A percentile compares a stretch with the other conserved stretches of the same genome.
These are phyloP conservation scores for Plagiodera versicolora DNA, from an alignment of 2,888 invertebrate species.

Conservation along the genomic window DNA sequence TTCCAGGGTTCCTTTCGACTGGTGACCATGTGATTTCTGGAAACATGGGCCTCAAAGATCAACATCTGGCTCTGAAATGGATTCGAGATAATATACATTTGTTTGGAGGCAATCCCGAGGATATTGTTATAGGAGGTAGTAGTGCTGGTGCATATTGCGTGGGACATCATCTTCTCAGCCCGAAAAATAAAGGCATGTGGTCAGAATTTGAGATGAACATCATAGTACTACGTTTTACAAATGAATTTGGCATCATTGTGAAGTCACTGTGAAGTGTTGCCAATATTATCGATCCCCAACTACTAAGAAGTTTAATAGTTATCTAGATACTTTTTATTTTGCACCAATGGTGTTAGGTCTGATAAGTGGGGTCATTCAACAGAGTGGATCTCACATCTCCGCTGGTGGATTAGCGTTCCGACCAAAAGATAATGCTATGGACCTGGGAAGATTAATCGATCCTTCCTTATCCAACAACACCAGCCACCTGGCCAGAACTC, in stretches of 20 bases:
- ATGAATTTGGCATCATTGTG: no score
- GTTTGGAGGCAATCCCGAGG: conserved; percentile 5
- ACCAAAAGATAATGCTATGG: conserved; percentile 6
- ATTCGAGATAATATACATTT: conserved; percentile 8
- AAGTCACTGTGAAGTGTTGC: no score
- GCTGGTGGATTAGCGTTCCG: background rate
- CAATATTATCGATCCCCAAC: no score
- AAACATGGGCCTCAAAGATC: conserved; percentile 15
- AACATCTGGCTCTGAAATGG: conserved; percentile 14
- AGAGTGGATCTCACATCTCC: conserved; percentile 3
- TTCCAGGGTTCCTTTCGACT: background rate
- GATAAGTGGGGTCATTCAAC: conserved; percentile 1
- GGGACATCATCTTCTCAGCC: conserved; percentile 3
- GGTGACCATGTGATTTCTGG: conserved; percentile 3
- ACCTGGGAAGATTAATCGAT: conserved; percentile 15
- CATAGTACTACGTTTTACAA: no score
- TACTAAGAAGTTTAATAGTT: no score
- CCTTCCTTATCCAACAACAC: background rate
- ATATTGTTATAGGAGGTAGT: conserved; percentile 8
- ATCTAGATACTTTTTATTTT: no score
- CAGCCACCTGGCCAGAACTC: background rate
- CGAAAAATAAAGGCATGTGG: background rate
- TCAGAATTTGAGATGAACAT: background rate
- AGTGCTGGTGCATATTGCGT: conserved; percentile 3
- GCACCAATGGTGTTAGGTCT: conserved; percentile 10